These are phyloP conservation scores for Nicator chloris DNA, from an alignment of 2,113 vertebrate species.

Conservation along the genomic window DNA sequence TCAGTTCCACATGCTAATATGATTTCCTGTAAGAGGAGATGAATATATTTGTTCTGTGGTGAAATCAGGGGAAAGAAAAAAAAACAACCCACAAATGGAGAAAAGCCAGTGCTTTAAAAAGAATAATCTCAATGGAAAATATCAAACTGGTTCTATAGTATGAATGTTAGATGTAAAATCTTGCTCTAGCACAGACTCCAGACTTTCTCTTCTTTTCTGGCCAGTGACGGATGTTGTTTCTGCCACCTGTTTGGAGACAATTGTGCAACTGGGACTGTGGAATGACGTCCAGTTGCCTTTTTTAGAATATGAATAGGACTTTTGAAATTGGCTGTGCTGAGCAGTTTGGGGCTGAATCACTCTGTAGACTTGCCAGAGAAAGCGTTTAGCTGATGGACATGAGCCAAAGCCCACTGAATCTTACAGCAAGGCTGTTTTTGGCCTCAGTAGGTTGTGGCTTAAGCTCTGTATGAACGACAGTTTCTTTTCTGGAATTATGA, in stretches of 20 bases:
- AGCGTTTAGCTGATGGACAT: neutral
- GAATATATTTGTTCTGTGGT: neutral
- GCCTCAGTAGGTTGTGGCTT: neutral
- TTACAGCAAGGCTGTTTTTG: constrained; percentile 4
- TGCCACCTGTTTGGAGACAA: constrained; percentile 53
- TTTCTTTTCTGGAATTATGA: neutral
- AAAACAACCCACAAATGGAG: too few species aligned
- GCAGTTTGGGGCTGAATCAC: constrained; percentile 36
- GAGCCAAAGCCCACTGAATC: constrained; percentile 44
- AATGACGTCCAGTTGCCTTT: constrained; percentile 49
- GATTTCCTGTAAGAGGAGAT: neutral
- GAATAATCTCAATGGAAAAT: neutral
- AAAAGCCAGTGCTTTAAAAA: neutral
- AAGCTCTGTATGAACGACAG: neutral
- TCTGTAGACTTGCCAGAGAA: constrained; percentile 42
- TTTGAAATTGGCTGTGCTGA: constrained; percentile 46
- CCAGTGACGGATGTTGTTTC: neutral
- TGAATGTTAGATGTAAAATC: neutral
- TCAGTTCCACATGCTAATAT: neutral
- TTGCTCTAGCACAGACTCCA: neutral
- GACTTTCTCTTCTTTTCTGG: neutral
- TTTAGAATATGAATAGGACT: constrained; percentile 55
- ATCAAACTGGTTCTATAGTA: neutral
- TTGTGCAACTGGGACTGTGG: constrained; percentile 31
- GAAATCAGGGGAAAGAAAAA: neutral